These are phyloP conservation scores for Noctua fimbriata DNA, from an alignment of 2,888 invertebrate species.

Conservation along the genomic window DNA sequence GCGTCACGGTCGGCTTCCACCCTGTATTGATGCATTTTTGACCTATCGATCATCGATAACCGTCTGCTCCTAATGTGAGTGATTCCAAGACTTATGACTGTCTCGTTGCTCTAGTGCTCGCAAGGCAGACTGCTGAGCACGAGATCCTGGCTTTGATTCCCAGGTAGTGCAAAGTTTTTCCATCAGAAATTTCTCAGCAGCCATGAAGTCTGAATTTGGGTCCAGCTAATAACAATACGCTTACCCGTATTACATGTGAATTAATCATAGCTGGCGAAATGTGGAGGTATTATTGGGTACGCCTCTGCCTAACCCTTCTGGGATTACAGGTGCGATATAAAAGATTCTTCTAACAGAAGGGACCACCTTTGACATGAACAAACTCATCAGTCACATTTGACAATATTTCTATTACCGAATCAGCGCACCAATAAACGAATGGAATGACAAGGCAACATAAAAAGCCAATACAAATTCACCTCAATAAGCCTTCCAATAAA, in stretches of 20 bases:
- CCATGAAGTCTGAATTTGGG: not conserved
- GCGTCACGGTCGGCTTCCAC: too few species aligned
- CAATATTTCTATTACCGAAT: slow-evolving; percentile 44
- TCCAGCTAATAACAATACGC: not conserved
- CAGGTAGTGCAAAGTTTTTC: not conserved
- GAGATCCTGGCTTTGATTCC: not conserved
- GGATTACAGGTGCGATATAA: not conserved
- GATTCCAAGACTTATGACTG: not conserved
- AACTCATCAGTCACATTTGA: slow-evolving; percentile 20
- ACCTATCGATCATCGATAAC: not conserved
- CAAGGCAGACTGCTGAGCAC: not conserved
- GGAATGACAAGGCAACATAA: slow-evolving; percentile 53
- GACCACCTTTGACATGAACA: slow-evolving; percentile 1
- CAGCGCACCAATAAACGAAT: slow-evolving; percentile 43
- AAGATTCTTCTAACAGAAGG: not conserved
- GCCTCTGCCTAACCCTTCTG: not conserved
- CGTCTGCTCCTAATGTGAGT: not conserved
- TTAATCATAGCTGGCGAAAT: not conserved
- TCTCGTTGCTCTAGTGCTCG: not conserved
- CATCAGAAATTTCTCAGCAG: not conserved
- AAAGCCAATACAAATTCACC: slow-evolving; percentile 62
- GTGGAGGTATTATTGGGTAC: not conserved
- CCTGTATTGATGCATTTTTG: too few species aligned
- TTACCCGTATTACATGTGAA: not conserved
- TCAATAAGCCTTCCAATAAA: slow-evolving; percentile 67